phyloP scores from a whole-genome alignment of 1,140 invertebrate species.

The Arctopsyche grandis region DNA sequence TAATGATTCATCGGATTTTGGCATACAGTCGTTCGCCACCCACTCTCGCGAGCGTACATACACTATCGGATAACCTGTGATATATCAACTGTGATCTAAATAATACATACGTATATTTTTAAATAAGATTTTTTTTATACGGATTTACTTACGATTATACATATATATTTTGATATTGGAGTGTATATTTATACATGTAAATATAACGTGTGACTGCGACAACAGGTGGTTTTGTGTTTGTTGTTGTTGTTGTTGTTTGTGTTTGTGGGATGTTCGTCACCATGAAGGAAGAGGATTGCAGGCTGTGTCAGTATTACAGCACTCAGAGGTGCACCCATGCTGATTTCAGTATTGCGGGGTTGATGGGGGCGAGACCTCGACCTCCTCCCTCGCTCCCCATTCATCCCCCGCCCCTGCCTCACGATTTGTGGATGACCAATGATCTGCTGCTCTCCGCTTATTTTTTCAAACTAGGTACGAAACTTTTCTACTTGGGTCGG shows the following conservation, averaged over 20 bases:
- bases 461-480: slow-evolving; percentile 65
- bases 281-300: slow-evolving; percentile 65
- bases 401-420: slow-evolving; percentile 36
- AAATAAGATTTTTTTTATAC: slow-evolving; percentile 10
- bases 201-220: neutral
- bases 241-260: neutral
- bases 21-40: neutral
- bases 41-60: neutral
- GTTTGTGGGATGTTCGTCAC: neutral
- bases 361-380: slow-evolving; percentile 56
- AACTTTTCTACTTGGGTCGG: no score
- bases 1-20: neutral
- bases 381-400: slow-evolving; percentile 54
- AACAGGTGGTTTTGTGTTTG: neutral
- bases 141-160: neutral
- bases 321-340: slow-evolving; percentile 47
- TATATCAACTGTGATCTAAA: slow-evolving; percentile 27
- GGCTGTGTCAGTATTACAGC: slow-evolving; percentile 61
- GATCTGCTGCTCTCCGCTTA: slow-evolving; percentile 64
- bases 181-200: neutral
- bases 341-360: slow-evolving; percentile 57
- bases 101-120: slow-evolving; percentile 1
- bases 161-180: slow-evolving; percentile 5
- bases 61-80: slow-evolving; percentile 7
- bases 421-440: slow-evolving; percentile 57